Evolutionary conservation across 2,113 vertebrate species (phyloP).

Genomic region (Poicephalus gulielmi): DNA sequence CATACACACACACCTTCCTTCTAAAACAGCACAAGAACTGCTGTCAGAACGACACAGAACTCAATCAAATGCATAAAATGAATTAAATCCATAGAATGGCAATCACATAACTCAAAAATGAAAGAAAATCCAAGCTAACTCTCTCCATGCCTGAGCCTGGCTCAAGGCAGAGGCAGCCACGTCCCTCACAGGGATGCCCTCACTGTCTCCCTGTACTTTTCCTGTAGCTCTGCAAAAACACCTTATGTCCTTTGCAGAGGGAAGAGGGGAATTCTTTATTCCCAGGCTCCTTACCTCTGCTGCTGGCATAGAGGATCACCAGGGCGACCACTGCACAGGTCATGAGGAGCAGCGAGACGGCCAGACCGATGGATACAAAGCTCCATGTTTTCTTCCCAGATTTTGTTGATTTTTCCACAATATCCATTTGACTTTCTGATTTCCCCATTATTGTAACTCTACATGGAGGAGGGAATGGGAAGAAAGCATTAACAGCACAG

Average conservation of each 20-base stretch:
- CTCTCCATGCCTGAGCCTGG: neutral
- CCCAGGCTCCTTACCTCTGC: conserved; percentile 75
- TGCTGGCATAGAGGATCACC: conserved; percentile 84
- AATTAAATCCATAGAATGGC: neutral
- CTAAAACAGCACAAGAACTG: neutral
- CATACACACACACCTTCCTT: neutral
- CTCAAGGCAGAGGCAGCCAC: neutral
- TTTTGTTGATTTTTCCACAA: conserved; percentile 86
- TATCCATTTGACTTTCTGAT: conserved; percentile 90
- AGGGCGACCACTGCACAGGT: conserved; percentile 85
- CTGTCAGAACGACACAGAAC: neutral
- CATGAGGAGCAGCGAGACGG: conserved; percentile 83
- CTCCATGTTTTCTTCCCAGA: conserved; percentile 80
- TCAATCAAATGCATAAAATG: neutral
- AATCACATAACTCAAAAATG: neutral
- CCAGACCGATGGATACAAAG: conserved; percentile 80
- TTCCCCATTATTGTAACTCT: conserved; percentile 87
- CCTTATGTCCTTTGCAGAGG: neutral
- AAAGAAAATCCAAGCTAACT: neutral
- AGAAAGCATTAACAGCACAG: conserved; percentile 17
- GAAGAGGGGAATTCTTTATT: neutral
- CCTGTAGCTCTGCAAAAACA: neutral
- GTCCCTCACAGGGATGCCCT: neutral
- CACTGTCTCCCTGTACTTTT: neutral
- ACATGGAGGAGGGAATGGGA: conserved; percentile 26